These are phyloP conservation scores for Ranitomeya variabilis DNA, from an alignment of 2,113 vertebrate genomes.

Conservation along the genomic window DNA sequence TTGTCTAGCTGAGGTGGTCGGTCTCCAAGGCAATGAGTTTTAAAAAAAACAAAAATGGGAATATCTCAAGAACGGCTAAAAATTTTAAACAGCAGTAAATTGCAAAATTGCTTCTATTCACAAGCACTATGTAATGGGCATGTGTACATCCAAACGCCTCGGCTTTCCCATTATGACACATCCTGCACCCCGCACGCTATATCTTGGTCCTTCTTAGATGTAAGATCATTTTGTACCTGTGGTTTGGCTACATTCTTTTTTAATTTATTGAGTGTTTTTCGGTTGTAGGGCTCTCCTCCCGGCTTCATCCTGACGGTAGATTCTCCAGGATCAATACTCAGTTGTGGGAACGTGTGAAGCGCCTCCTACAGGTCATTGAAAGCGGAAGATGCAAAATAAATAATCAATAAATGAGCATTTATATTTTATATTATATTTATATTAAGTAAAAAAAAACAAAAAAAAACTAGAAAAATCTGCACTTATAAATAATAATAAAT, in stretches of 20 bases:
- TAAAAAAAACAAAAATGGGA: too few species aligned
- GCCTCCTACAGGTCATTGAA: conserved; percentile 67
- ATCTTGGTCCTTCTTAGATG: background rate
- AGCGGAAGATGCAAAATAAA: background rate
- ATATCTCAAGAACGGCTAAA: too few species aligned
- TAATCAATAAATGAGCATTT: background rate
- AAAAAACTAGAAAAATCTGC: background rate
- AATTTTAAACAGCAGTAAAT: too few species aligned
- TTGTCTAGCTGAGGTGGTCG: too few species aligned
- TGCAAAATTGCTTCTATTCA: too few species aligned
- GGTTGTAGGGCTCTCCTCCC: conserved; percentile 86
- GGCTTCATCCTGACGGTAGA: conserved; percentile 80
- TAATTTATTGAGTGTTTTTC: conserved; percentile 90
- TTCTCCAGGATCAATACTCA: conserved; percentile 70
- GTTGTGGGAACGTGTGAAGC: conserved; percentile 77
- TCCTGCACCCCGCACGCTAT: background rate
- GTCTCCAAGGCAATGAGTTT: too few species aligned
- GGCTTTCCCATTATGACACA: too few species aligned
- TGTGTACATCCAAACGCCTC: too few species aligned
- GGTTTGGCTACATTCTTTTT: conserved; percentile 87
- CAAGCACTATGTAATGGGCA: too few species aligned
- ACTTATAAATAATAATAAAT: background rate
- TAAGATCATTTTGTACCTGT: conserved; percentile 75
- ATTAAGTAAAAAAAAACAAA: background rate
- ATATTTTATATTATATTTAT: too few species aligned